Evolutionary conservation across 2,888 invertebrate genomes (phyloP), one percentile per base, ranked within the genome.

Genomic region (Theristus sp.): DNA sequence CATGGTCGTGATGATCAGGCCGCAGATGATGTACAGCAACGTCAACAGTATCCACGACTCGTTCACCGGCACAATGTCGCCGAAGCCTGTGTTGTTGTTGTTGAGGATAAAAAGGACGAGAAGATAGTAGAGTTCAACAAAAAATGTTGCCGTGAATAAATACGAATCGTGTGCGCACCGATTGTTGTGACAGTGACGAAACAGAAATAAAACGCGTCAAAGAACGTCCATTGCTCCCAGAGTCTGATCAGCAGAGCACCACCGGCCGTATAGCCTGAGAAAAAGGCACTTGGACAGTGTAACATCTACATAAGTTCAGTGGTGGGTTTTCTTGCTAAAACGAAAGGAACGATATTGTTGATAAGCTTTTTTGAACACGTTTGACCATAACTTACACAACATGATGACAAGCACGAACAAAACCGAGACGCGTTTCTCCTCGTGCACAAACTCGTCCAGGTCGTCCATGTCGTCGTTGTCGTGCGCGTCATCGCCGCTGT

Each of bases 141-240:
- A 38, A 13, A 17, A 38, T 38, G 38, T 38, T 38, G 38, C 38
- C 38, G 10, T 17, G 38, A 38, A 38, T 38, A 38, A 13, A 38
- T 17, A 38, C 38, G 6, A 38, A 38, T n/a, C n/a, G n/a, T n/a
- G n/a, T 25, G 56, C 62, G 57, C 57, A 68, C 71, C 73, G 64
- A 73, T 73, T 3, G 73, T 73, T 30, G 73, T 73, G 56, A 73
- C 73, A 52, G 73, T 73, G 58, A 73, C 73, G 62, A 72, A 71
- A 63, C 73, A 73, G 62, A 73, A 73, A 63, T 73, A 73, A 62
- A 73, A 73, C 22, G 72, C 69, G 52, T 73, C 73, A 62, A 73
- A 69, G 61, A 72, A 73, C 26, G 65, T 66, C 73, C 73, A 73
- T 46, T 66, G 64, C 63, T 73, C 73, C 72, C 73, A 73, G 54